Base-by-base conservation (phyloP, 2,113 vertebrate genomes). In the Athene noctua region DNA sequence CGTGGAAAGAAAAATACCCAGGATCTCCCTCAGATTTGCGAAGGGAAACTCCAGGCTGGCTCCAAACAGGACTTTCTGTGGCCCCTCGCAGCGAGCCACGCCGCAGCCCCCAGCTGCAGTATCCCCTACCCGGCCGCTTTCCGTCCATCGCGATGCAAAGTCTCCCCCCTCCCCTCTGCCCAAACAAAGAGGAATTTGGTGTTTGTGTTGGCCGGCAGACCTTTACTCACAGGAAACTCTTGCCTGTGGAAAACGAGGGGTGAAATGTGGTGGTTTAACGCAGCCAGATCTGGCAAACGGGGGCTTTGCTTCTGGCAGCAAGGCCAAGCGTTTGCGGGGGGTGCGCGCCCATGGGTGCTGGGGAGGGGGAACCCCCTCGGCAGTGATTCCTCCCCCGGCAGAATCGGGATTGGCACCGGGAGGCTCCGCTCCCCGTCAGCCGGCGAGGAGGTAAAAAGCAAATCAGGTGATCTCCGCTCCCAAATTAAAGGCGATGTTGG, bases 171-270 rank as follows among this genome's bases (percentile, higher is more conserved):
- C 61, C 86, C 83, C 82, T 44, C 62, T 71, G 42, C 74, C 92
- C 92, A 81, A 94, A 96, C 95, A 96, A 96, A 92, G 95, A 90
- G 82, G 92, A 90, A 80, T 94, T 88, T 32, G 65, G 90, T 90
- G 95, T 94, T 96, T 88, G 86, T 92, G 82, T 92, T 94, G 95
- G 95, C 90, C 73, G 34, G 36, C 38, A 8, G 86, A 96, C 74
- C 87, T 94, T 72, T 54, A 52, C 92, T 88, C 90, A 58, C 92
- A 96, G 95, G 95, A 91, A 96, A 94, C 95, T 94, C 92, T 42
- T 3, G 83, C 87, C 55, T 85, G 54, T 72, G 83, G 87, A 92
- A 85, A 81, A 75, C n/a, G 30, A 66, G 87, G 87, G 92, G 90
- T 18, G 83, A 85, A 85, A 92, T 25, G 87, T 63, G 79, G 46